A percentile compares a stretch with the other conserved stretches of the same genome.
These are phyloP conservation scores for Proales similis DNA, from an alignment of 1,140 invertebrate species.

Conservation along the genomic window DNA sequence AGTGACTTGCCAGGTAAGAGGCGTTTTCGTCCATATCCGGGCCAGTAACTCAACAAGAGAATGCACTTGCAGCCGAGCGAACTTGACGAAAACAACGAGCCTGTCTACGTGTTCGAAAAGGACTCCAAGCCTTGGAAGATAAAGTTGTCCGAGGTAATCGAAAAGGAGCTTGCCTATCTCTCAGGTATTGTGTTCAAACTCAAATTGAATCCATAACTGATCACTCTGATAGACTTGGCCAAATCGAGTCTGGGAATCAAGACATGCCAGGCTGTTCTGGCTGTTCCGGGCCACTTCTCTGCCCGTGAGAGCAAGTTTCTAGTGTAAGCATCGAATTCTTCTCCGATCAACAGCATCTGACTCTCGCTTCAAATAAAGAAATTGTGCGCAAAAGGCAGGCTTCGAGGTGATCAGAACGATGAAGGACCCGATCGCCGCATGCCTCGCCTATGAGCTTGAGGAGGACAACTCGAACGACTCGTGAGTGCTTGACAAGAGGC, in stretches of 20 bases:
- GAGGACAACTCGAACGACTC: slow-evolving; percentile 11
- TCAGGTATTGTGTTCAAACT: background rate
- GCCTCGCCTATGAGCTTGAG: slow-evolving; percentile 36
- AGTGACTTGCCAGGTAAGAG: slow-evolving; percentile 5
- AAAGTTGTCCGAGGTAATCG: background rate
- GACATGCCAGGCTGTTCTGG: slow-evolving; percentile 22
- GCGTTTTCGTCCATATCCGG: background rate
- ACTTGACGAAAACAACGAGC: slow-evolving; percentile 13
- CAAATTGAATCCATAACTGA: background rate
- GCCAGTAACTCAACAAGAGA: background rate
- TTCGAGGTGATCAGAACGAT: slow-evolving; percentile 18
- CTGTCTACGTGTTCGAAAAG: slow-evolving; percentile 24
- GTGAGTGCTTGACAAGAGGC: background rate
- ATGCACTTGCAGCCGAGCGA: slow-evolving; percentile 7
- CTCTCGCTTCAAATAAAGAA: background rate
- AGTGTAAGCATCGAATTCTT: background rate
- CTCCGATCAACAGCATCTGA: background rate
- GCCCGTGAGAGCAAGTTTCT: slow-evolving; percentile 1
- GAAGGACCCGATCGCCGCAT: slow-evolving; percentile 18
- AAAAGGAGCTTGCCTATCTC: slow-evolving; percentile 13
- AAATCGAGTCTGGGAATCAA: slow-evolving; percentile 1
- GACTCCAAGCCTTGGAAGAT: slow-evolving; percentile 7
- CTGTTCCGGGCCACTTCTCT: slow-evolving; percentile 4
- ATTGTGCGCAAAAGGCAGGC: slow-evolving; percentile 24
- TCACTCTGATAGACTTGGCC: background rate